A percentile compares a stretch with the other conserved stretches of the same genome.
phyloP scores from a whole-genome alignment of 92 coral and sea anemone genomes.

The Siderastrea siderea region DNA sequence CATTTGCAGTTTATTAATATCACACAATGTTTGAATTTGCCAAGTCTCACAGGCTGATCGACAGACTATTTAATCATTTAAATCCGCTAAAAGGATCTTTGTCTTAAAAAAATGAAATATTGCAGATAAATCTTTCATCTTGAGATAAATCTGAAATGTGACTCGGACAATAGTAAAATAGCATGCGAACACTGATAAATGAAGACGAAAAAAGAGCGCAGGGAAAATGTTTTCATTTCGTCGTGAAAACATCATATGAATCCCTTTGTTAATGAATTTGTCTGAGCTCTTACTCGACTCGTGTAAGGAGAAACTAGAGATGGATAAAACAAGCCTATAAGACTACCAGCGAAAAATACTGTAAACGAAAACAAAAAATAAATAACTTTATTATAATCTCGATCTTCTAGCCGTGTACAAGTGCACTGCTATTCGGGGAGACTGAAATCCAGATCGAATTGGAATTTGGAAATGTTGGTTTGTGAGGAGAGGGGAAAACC shows the following conservation, averaged over 20 bases:
- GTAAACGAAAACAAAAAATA: too few species aligned
- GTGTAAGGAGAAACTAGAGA: too few species aligned
- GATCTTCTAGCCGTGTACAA: too few species aligned
- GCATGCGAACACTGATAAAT: not conserved
- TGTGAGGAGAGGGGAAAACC: too few species aligned
- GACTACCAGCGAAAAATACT: too few species aligned
- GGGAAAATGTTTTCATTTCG: not conserved
- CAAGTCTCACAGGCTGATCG: not conserved
- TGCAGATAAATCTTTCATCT: slow-evolving; percentile 19
- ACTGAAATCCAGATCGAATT: too few species aligned
- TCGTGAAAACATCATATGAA: not conserved
- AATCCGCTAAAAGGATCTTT: not conserved
- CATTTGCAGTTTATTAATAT: not conserved
- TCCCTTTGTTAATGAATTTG: too few species aligned
- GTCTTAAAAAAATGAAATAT: not conserved
- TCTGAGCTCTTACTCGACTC: too few species aligned
- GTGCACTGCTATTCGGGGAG: too few species aligned
- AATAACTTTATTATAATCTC: too few species aligned
- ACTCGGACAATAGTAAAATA: not conserved
- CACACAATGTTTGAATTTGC: not conserved
- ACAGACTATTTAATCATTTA: not conserved
- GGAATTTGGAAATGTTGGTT: too few species aligned
- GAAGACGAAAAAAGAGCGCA: not conserved
- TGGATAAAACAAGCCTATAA: too few species aligned
- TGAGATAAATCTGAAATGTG: not conserved